These are phyloP conservation scores for Rhizomys pruinosus DNA, from an alignment of 2,113 vertebrate genomes.

Conservation along the genomic window DNA sequence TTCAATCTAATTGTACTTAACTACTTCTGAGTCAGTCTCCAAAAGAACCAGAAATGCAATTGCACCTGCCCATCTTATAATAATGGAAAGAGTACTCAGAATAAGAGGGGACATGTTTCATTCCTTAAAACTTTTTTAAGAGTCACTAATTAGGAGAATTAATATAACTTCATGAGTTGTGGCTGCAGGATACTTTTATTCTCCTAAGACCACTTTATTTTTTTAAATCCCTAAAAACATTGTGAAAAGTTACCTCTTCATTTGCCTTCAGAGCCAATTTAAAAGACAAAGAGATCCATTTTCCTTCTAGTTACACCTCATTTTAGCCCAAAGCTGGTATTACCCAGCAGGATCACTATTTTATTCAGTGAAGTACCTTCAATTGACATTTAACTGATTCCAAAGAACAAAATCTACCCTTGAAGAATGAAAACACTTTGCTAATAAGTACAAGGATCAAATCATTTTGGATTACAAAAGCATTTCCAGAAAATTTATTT, in stretches of 20 bases:
- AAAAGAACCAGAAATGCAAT: slow-evolving; percentile 43
- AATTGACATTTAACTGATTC: slow-evolving; percentile 60
- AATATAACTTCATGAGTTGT: not conserved
- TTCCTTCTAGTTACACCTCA: slow-evolving; percentile 22
- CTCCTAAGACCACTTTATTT: not conserved
- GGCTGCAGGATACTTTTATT: not conserved
- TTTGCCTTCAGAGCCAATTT: slow-evolving; percentile 55
- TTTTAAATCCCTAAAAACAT: slow-evolving; percentile 16
- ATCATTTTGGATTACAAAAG: slow-evolving; percentile 38
- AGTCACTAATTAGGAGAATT: not conserved
- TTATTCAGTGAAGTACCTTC: slow-evolving; percentile 59
- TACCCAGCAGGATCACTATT: slow-evolving; percentile 44
- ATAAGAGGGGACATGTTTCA: not conserved
- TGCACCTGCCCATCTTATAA: not conserved
- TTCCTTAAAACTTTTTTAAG: slow-evolving; percentile 13
- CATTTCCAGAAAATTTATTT: slow-evolving; percentile 41
- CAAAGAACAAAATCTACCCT: slow-evolving; percentile 47
- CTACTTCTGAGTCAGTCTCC: not conserved
- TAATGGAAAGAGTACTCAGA: not conserved
- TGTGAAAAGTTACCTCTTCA: slow-evolving; percentile 19
- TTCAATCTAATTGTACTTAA: slow-evolving; percentile 15
- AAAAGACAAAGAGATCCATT: slow-evolving; percentile 64
- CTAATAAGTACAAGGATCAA: slow-evolving; percentile 31
- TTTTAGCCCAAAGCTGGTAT: slow-evolving; percentile 57
- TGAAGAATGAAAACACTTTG: slow-evolving; percentile 40